phyloP scores from a whole-genome alignment of 1,140 invertebrate genomes.

The Bradysia coprophila region DNA sequence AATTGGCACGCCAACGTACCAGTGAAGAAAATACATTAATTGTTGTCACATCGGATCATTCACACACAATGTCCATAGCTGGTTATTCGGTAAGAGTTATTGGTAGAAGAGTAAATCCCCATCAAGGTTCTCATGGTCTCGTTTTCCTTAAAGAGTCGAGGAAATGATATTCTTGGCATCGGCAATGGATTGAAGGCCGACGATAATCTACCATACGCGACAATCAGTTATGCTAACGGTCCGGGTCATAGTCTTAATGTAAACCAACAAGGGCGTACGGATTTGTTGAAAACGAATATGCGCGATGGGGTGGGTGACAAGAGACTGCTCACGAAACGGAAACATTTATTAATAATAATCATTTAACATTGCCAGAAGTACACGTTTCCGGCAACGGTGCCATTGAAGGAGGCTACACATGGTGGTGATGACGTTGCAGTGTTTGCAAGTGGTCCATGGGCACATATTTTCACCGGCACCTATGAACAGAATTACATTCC shows the following conservation, averaged over 20 bases:
- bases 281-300: conserved; percentile 24
- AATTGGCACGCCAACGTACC: conserved; percentile 28
- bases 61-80: conserved; percentile 38
- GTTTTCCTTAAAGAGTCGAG: conserved; percentile 19
- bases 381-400: conserved; percentile 29
- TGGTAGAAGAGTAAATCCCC: conserved; percentile 35
- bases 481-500: conserved; percentile 45
- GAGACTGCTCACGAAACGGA: not conserved
- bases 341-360: not conserved
- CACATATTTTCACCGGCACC: conserved; percentile 40
- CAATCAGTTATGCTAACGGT: conserved; percentile 54
- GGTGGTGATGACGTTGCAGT: conserved; percentile 50
- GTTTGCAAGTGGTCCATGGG: conserved; percentile 38
- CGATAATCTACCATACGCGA: conserved; percentile 40
- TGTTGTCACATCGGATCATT: conserved; percentile 46
- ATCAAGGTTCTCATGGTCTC: conserved; percentile 49
- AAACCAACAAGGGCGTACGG: conserved; percentile 27
- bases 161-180: conserved; percentile 14
- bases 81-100: conserved; percentile 41
- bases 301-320: not conserved
- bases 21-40: conserved; percentile 37
- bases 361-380: not conserved
- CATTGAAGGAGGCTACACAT: conserved; percentile 27
- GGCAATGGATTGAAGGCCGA: conserved; percentile 24
- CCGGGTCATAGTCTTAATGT: conserved; percentile 26